A percentile compares a stretch with the other conserved stretches of the same genome.
Evolutionary conservation across 2,888 invertebrate genomes (phyloP).

Genomic region (Exephanes ischioxanthus): DNA sequence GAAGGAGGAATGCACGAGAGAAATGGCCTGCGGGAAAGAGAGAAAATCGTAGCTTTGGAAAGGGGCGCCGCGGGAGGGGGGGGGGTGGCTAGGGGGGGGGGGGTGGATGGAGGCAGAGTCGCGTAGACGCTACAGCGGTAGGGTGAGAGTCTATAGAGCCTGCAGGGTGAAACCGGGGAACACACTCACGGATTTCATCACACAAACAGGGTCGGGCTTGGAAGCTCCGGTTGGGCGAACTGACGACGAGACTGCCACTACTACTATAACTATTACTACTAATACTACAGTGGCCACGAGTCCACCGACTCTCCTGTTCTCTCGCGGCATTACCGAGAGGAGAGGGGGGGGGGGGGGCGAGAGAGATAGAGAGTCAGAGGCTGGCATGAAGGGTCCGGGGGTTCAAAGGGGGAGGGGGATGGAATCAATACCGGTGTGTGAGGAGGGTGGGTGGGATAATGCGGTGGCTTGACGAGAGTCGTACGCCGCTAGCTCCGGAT

Average conservation of each 20-base stretch:
- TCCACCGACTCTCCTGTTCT: slow-evolving; percentile 55
- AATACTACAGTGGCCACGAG: slow-evolving; percentile 49
- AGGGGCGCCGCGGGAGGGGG: slow-evolving; percentile 11
- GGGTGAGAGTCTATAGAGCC: slow-evolving; percentile 55
- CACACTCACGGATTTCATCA: slow-evolving; percentile 57
- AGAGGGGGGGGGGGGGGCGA: slow-evolving; percentile 52
- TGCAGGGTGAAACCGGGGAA: slow-evolving; percentile 65
- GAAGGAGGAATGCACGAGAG: slow-evolving; percentile 37
- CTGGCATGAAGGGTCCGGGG: slow-evolving; percentile 61
- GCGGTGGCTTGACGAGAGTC: slow-evolving; percentile 82
- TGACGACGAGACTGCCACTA: slow-evolving; percentile 56
- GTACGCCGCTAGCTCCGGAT: slow-evolving; percentile 69
- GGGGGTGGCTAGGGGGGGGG: background rate
- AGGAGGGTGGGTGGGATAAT: slow-evolving; percentile 81
- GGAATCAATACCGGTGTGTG: slow-evolving; percentile 83
- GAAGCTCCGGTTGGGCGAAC: slow-evolving; percentile 56
- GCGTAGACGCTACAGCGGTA: slow-evolving; percentile 59
- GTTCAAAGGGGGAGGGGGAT: slow-evolving; percentile 66
- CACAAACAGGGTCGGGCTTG: slow-evolving; percentile 43
- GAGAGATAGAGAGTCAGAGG: slow-evolving; percentile 57
- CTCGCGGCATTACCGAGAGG: slow-evolving; percentile 23
- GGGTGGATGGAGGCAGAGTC: slow-evolving; percentile 39
- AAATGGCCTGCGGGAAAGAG: slow-evolving; percentile 40
- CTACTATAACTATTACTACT: slow-evolving; percentile 34
- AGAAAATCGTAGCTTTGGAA: slow-evolving; percentile 36